These are phyloP conservation scores for Eupithecia subfuscata DNA, from an alignment of 2,888 invertebrate genomes.

Conservation along the genomic window DNA sequence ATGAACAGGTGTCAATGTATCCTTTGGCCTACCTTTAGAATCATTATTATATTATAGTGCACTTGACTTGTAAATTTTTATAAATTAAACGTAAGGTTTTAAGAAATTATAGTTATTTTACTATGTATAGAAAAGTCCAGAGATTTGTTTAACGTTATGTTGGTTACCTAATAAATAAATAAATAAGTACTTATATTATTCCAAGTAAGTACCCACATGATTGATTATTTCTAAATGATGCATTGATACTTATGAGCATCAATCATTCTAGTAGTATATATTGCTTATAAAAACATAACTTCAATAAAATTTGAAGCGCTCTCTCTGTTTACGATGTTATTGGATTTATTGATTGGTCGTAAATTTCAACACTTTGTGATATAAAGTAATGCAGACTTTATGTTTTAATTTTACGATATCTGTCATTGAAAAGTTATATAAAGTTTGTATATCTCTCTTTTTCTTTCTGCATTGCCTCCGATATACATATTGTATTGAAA, in stretches of 20 bases:
- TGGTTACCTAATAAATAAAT: background rate
- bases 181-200: background rate
- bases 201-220: background rate
- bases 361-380: conserved; percentile 45
- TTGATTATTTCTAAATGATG: background rate
- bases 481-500: background rate
- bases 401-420: conserved; percentile 19
- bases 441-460: background rate
- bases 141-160: background rate
- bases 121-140: background rate
- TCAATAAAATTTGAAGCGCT: conserved; percentile 48
- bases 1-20: background rate
- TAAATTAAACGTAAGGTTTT: background rate
- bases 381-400: conserved; percentile 10
- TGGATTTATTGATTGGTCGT: conserved; percentile 53
- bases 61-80: background rate
- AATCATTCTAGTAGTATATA: conserved; percentile 47
- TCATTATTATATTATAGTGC: background rate
- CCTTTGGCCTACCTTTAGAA: background rate
- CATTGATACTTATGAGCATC: conserved; percentile 15
- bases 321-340: conserved; percentile 47
- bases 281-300: conserved; percentile 47
- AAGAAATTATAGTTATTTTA: background rate
- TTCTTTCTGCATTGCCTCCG: background rate
- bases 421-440: background rate